Percentiles rank a stretch among this genome's conserved stretches.
Conservation (phyloP, 2,113 vertebrate species). For the Galbula dea region DNA sequence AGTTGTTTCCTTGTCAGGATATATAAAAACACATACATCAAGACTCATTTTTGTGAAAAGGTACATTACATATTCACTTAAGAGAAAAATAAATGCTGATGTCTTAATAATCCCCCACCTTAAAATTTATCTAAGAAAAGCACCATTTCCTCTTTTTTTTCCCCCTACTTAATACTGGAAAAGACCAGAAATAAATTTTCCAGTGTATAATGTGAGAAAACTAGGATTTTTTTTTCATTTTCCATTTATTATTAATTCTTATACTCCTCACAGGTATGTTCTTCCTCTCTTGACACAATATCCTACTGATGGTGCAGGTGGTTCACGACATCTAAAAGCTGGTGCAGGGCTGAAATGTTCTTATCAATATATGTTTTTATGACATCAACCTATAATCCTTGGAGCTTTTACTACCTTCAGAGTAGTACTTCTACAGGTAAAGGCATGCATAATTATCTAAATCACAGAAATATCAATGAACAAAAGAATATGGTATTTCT, state of each 20-base stretch:
- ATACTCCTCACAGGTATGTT: not conserved
- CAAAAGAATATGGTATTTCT: not conserved
- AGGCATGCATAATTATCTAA: not conserved
- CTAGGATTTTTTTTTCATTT: constrained; percentile 9
- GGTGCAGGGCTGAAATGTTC: not conserved
- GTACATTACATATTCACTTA: not conserved
- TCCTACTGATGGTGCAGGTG: not conserved
- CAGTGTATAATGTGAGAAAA: not conserved
- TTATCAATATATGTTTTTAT: not conserved
- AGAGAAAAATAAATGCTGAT: constrained; percentile 22
- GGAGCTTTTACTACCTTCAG: not conserved
- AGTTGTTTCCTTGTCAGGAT: constrained; percentile 27
- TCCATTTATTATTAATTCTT: constrained; percentile 46
- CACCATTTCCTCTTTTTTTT: constrained; percentile 19
- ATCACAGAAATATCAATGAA: not conserved
- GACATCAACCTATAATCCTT: not conserved
- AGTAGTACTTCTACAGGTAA: not conserved
- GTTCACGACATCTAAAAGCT: not conserved
- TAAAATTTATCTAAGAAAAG: constrained; percentile 24
- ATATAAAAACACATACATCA: constrained; percentile 18
- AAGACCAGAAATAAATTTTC: not conserved
- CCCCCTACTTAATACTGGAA: constrained; percentile 31
- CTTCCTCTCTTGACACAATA: not conserved
- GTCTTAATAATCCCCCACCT: not conserved
- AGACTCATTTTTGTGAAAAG: constrained; percentile 11